Conservation (phyloP, 2,113 vertebrate species). For the Dromiciops gliroides region DNA sequence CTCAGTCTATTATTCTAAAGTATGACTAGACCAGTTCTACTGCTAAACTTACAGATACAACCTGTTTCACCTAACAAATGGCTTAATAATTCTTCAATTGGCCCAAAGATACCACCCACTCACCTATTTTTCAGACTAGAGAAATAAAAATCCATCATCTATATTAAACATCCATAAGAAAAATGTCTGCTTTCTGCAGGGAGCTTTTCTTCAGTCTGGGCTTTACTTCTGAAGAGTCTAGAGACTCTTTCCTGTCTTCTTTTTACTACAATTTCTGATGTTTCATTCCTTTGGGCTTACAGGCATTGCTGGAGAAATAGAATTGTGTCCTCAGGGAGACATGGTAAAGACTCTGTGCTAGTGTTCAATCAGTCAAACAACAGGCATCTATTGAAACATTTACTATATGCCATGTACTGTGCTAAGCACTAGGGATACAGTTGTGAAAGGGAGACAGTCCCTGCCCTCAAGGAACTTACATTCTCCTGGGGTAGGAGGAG, state of each 20-base stretch:
- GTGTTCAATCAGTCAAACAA: background rate
- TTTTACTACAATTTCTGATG: background rate
- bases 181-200: background rate
- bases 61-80: background rate
- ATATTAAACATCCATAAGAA: slow-evolving; percentile 22
- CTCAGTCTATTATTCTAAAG: background rate
- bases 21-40: background rate
- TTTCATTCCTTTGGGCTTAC: slow-evolving; percentile 6
- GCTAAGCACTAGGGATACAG: background rate
- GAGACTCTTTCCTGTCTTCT: background rate
- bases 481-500: background rate
- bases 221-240: background rate
- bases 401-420: slow-evolving; percentile 1
- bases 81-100: slow-evolving; percentile 1
- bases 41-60: background rate
- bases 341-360: slow-evolving; percentile 17
- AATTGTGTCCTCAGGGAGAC: slow-evolving; percentile 23
- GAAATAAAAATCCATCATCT: background rate
- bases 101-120: background rate
- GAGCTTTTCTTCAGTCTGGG: background rate
- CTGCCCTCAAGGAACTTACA: background rate
- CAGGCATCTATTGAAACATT: background rate
- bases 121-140: background rate
- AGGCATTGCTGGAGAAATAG: background rate
- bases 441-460: no score